A percentile compares a stretch with the other conserved stretches of the same genome.
These are phyloP conservation scores for Agapornis roseicollis DNA, from an alignment of 2,113 vertebrate species.

Conservation along the genomic window DNA sequence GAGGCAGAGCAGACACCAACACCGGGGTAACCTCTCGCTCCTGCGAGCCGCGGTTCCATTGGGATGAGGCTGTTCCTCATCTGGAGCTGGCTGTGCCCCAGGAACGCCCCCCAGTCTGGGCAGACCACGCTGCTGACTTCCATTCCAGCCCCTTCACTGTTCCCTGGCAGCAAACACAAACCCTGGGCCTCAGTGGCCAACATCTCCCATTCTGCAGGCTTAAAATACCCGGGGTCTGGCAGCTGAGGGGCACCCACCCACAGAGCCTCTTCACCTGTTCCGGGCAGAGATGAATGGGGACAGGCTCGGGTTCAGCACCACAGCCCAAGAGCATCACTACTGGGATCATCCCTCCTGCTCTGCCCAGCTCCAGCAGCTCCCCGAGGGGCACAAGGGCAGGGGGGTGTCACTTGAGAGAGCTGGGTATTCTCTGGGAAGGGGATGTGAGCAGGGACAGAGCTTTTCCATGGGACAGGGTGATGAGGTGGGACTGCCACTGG, in stretches of 20 bases:
- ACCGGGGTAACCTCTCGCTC: not conserved
- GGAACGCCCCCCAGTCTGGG: not conserved
- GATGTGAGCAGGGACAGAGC: not conserved
- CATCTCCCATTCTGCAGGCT: not conserved
- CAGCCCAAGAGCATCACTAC: not conserved
- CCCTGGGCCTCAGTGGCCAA: not conserved
- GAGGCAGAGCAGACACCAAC: not conserved
- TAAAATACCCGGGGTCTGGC: conserved; percentile 58
- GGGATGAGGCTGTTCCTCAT: not conserved
- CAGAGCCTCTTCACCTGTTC: conserved; percentile 13
- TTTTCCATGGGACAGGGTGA: not conserved
- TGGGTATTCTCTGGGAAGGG: not conserved
- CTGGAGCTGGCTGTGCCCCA: fast-evolving
- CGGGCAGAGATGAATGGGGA: conserved; percentile 34
- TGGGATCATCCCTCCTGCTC: not conserved
- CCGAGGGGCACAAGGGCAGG: not conserved
- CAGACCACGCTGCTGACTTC: not conserved
- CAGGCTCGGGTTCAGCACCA: not conserved
- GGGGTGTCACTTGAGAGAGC: not conserved
- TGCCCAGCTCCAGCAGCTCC: not conserved
- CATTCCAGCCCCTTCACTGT: not conserved
- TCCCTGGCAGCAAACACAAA: conserved; percentile 11
- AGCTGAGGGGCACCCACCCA: not conserved
- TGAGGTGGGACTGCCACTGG: not conserved
- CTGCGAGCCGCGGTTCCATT: not conserved